Percentiles rank a stretch among this genome's conserved stretches.
Conservation (phyloP, 1,140 invertebrate genomes). For the Eulimnadia texana region DNA sequence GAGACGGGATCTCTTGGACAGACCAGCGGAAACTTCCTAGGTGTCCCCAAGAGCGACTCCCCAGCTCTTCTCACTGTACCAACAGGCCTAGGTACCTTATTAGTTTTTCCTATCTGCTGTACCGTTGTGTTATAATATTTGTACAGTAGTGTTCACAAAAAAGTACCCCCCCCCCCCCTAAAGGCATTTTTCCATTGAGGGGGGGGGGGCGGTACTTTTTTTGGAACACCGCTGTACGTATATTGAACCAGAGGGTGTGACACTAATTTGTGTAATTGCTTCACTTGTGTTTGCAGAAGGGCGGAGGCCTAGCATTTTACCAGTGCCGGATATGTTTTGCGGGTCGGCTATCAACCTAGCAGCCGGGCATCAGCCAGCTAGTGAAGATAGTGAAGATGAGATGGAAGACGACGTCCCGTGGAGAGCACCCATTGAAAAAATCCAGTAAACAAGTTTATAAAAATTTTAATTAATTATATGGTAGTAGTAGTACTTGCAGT, state of each 20-base stretch:
- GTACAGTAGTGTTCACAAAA: no score
- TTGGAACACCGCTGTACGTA: no score
- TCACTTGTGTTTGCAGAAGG: conserved; percentile 42
- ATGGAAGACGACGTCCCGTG: conserved; percentile 76
- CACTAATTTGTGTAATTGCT: not conserved
- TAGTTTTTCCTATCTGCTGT: not conserved
- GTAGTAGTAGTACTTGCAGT: no score
- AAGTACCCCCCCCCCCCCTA: no score
- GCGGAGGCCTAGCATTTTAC: conserved; percentile 65
- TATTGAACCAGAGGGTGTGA: no score
- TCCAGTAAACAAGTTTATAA: conserved; percentile 50
- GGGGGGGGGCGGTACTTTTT: no score
- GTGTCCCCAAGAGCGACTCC: conserved; percentile 13
- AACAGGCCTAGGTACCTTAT: not conserved
- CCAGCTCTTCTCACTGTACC: conserved; percentile 1
- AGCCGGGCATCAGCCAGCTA: conserved; percentile 8
- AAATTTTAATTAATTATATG: not conserved
- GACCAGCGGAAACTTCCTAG: conserved; percentile 8
- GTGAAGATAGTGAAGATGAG: conserved; percentile 59
- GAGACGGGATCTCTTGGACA: conserved; percentile 7
- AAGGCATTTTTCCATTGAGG: no score
- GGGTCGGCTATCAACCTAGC: conserved; percentile 47
- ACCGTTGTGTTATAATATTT: no score
- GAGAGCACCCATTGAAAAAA: conserved; percentile 74
- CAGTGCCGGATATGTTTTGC: conserved; percentile 75